A percentile compares a stretch with the other conserved stretches of the same genome.
phyloP scores from a whole-genome alignment of 2,113 vertebrate species.

The Sapayoa aenigma region DNA sequence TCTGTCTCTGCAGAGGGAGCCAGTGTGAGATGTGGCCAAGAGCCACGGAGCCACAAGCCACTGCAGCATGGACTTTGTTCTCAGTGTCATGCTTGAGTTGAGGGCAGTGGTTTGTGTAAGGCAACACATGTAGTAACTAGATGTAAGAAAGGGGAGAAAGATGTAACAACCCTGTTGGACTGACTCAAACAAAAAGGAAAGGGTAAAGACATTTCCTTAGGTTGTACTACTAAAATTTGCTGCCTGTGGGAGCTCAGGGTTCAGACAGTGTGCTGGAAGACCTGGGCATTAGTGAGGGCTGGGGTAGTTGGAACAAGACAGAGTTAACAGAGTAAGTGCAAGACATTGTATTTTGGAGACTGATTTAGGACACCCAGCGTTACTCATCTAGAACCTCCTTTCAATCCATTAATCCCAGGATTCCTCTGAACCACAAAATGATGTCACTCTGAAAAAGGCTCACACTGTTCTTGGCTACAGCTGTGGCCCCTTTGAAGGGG shows the following conservation, averaged over 20 bases:
- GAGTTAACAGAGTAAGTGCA: background rate
- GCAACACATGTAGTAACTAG: background rate
- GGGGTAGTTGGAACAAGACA: background rate
- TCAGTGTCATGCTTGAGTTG: background rate
- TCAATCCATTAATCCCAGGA: background rate
- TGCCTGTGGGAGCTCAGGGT: background rate
- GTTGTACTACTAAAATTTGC: background rate
- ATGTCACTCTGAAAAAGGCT: background rate
- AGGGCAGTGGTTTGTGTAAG: background rate
- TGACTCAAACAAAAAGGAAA: background rate
- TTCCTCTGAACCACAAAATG: background rate
- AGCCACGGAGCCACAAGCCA: background rate
- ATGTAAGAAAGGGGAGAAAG: background rate
- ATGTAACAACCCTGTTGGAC: background rate
- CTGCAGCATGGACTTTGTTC: accelerated
- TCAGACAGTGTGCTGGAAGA: background rate
- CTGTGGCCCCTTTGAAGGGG: background rate
- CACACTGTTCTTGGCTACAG: background rate
- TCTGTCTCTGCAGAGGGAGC: background rate
- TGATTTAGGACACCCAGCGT: background rate
- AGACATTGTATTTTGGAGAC: accelerated
- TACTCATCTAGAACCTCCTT: background rate
- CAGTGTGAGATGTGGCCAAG: accelerated
- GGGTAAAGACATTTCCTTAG: background rate
- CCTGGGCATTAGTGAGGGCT: background rate